Conservation (phyloP, 2,113 vertebrate species). For the Rhegmatorhina hoffmannsi region DNA sequence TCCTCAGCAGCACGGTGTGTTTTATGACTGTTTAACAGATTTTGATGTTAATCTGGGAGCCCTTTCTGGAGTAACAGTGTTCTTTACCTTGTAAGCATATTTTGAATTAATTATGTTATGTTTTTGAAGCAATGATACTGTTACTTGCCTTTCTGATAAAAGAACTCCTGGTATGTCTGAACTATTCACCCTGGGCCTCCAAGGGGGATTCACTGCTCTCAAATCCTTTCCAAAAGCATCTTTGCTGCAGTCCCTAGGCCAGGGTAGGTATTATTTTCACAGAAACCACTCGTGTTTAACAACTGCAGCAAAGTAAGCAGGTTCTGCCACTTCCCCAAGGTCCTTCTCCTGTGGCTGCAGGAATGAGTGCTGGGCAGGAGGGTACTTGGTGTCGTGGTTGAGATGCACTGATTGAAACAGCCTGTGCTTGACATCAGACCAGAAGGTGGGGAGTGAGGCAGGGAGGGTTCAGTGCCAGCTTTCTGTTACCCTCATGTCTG, state of each 20-base stretch:
- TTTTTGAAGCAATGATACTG: background rate
- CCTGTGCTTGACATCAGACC: background rate
- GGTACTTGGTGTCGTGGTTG: accelerated
- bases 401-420: background rate
- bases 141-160: background rate
- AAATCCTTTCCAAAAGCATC: background rate
- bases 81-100: background rate
- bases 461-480: background rate
- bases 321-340: background rate
- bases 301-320: background rate
- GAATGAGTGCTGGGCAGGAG: background rate
- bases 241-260: background rate
- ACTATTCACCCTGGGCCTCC: background rate
- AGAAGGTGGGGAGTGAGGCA: background rate
- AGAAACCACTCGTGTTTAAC: background rate
- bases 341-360: background rate
- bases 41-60: slow-evolving; percentile 9
- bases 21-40: slow-evolving; percentile 16
- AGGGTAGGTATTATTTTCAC: background rate
- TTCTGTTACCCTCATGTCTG: accelerated
- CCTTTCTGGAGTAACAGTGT: background rate
- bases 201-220: background rate
- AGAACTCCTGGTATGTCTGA: background rate
- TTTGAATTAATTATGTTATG: background rate
- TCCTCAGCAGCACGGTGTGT: background rate